Conservation (phyloP, 2,888 invertebrate genomes). For the Mechanitis messenoides region DNA sequence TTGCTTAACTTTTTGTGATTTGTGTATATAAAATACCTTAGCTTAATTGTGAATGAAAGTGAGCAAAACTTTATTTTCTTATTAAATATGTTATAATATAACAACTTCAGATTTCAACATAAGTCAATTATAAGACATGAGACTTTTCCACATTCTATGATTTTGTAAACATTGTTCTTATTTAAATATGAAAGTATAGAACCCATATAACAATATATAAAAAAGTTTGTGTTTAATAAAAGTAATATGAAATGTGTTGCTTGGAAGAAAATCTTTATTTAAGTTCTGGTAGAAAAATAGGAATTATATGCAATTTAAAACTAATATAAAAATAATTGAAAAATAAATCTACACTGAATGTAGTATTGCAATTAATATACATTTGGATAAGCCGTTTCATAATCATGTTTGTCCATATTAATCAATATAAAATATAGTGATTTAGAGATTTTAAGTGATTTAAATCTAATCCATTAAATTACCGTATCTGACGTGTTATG, state of each 20-base stretch:
- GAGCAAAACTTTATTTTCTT: slow-evolving; percentile 25
- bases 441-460: slow-evolving; percentile 7
- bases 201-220: no score
- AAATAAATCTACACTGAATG: neutral
- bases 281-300: neutral
- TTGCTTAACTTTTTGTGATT: slow-evolving; percentile 13
- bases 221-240: neutral
- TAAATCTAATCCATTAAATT: slow-evolving; percentile 12
- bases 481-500: slow-evolving; percentile 23
- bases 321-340: neutral
- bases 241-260: neutral
- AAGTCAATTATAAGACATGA: neutral
- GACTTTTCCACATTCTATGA: neutral
- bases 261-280: neutral
- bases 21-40: slow-evolving; percentile 26
- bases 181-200: no score
- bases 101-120: neutral
- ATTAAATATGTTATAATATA: slow-evolving; percentile 18
- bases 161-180: no score
- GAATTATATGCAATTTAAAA: neutral
- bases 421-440: neutral
- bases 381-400: neutral
- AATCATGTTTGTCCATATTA: neutral
- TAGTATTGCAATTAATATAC: neutral
- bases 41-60: slow-evolving; percentile 27